A percentile compares a stretch with the other conserved stretches of the same genome.
phyloP scores from a whole-genome alignment of 2,113 vertebrate genomes.

The Saccopteryx leptura region DNA sequence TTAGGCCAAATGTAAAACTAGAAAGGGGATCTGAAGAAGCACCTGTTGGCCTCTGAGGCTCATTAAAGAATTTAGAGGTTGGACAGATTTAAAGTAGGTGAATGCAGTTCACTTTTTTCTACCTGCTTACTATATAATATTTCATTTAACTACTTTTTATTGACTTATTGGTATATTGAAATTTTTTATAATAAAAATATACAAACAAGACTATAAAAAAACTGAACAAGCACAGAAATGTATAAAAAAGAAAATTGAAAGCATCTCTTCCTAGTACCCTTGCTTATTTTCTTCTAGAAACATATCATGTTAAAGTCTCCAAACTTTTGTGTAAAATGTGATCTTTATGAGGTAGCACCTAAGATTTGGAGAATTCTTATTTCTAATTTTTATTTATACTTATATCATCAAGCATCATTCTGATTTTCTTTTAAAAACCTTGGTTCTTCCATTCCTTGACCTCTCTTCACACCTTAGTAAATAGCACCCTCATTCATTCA shows the following conservation, averaged over 20 bases:
- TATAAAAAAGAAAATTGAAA: neutral
- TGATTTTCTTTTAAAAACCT: slow-evolving; percentile 38
- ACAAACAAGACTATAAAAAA: neutral
- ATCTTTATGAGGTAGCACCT: neutral
- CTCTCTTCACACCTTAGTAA: neutral
- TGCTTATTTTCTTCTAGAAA: neutral
- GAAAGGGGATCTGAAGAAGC: slow-evolving; percentile 51
- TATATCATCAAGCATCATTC: neutral
- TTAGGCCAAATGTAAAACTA: slow-evolving; percentile 76
- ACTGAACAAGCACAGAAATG: neutral
- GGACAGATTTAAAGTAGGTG: neutral
- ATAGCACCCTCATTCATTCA: neutral
- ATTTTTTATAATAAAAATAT: neutral
- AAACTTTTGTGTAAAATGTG: neutral
- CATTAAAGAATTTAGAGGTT: neutral
- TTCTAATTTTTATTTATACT: neutral
- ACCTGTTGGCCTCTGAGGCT: slow-evolving; percentile 64
- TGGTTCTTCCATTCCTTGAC: neutral
- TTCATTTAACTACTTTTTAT: neutral
- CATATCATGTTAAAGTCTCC: neutral
- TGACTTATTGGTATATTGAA: neutral
- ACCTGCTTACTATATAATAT: neutral
- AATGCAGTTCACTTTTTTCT: slow-evolving; percentile 11
- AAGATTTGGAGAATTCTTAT: neutral
- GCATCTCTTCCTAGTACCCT: neutral